Percentiles rank a stretch among this genome's conserved stretches.
Evolutionary conservation across 2,888 invertebrate species (phyloP).

Genomic region (Pachliopta kotzebuea): DNA sequence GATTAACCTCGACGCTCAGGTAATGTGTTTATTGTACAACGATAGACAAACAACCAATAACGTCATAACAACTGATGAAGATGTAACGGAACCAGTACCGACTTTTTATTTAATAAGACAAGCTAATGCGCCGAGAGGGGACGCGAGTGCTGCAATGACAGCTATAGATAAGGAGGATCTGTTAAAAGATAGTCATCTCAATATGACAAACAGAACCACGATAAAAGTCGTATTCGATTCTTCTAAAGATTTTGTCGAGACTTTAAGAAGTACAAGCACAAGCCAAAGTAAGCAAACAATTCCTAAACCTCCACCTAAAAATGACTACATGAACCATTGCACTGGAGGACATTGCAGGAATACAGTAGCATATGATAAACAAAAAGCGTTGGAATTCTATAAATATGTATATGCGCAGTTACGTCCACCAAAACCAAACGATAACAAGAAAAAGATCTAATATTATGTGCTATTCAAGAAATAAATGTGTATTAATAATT

Average conservation of each 20-base stretch:
- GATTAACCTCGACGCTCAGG: slow-evolving; percentile 60
- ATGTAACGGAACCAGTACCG: slow-evolving; percentile 66
- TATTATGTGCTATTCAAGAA: slow-evolving; percentile 31
- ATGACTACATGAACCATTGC: slow-evolving; percentile 58
- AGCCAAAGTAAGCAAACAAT: slow-evolving; percentile 48
- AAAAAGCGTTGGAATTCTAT: slow-evolving; percentile 74
- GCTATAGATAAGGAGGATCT: slow-evolving; percentile 65
- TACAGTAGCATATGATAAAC: slow-evolving; percentile 61
- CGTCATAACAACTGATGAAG: slow-evolving; percentile 56
- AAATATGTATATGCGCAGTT: slow-evolving; percentile 74
- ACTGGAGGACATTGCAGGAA: slow-evolving; percentile 59
- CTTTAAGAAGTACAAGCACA: slow-evolving; percentile 59
- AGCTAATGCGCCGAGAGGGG: slow-evolving; percentile 57
- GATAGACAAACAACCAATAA: slow-evolving; percentile 57
- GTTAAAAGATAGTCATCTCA: slow-evolving; percentile 57
- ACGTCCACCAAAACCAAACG: slow-evolving; percentile 54
- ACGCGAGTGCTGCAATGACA: slow-evolving; percentile 62
- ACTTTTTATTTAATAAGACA: slow-evolving; percentile 72
- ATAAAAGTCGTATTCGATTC: slow-evolving; percentile 72
- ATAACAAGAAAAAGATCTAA: slow-evolving; percentile 49
- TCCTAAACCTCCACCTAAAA: slow-evolving; percentile 43
- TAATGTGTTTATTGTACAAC: slow-evolving; percentile 69
- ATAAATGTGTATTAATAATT: slow-evolving; percentile 37
- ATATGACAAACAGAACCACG: slow-evolving; percentile 67
- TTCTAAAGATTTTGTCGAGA: slow-evolving; percentile 69